A percentile compares a stretch with the other conserved stretches of the same genome.
These are phyloP conservation scores for Halcyon leucocephala DNA, from an alignment of 2,797 vertebrate species.

Conservation along the genomic window DNA sequence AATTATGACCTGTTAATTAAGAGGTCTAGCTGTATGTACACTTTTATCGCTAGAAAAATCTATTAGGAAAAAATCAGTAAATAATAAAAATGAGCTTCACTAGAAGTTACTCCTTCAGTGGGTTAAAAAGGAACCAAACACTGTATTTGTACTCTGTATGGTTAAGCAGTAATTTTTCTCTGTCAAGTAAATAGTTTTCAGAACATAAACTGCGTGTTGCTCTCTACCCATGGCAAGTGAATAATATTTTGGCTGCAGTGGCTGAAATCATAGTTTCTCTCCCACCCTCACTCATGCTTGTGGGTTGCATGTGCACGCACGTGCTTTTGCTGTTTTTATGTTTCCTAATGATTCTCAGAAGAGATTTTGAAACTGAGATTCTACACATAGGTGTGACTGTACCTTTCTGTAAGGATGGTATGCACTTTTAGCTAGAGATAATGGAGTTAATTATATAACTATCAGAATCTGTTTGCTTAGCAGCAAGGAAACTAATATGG, in stretches of 20 bases:
- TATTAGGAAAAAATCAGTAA: not conserved
- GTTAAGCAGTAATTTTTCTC: not conserved
- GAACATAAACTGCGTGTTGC: not conserved
- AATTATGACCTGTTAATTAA: not conserved
- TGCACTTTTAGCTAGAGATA: not conserved
- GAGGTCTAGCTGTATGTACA: not conserved
- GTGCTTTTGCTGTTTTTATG: accelerated
- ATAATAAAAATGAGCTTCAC: not conserved
- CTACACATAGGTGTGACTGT: not conserved
- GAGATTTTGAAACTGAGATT: not conserved
- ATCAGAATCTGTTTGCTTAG: not conserved
- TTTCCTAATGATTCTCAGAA: not conserved
- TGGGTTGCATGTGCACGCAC: not conserved
- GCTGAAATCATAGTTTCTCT: not conserved
- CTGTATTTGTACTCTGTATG: not conserved
- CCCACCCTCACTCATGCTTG: not conserved
- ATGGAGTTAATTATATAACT: not conserved
- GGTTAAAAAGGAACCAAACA: not conserved
- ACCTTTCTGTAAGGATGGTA: not conserved
- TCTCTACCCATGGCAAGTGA: not conserved
- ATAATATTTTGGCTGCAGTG: not conserved
- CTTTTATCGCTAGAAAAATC: not conserved
- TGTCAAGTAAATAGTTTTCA: not conserved
- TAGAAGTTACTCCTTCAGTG: not conserved
- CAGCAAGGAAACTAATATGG: not conserved